These are phyloP conservation scores for Enteromius unitaeniatus DNA, from an alignment of 2,797 vertebrate genomes.

Conservation along the genomic window DNA sequence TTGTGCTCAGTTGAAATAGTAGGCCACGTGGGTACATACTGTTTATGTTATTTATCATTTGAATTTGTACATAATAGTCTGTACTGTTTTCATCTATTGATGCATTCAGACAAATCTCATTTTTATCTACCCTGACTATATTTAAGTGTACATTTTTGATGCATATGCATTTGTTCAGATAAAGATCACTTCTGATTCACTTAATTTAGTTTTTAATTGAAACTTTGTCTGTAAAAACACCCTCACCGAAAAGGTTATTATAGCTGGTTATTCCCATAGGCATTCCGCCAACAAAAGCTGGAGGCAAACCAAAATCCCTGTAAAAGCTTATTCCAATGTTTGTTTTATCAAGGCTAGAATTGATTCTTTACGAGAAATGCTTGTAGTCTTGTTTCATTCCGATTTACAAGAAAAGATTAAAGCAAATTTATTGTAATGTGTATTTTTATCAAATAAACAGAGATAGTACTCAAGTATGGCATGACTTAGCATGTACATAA, in stretches of 20 bases:
- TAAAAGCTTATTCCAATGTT: background rate
- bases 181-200: background rate
- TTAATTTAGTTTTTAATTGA: background rate
- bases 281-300: background rate
- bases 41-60: background rate
- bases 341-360: background rate
- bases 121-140: background rate
- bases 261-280: background rate
- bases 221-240: background rate
- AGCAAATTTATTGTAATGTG: background rate
- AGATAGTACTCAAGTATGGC: background rate
- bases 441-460: background rate
- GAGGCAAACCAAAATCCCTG: background rate
- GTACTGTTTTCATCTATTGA: background rate
- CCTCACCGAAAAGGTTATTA: background rate
- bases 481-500: background rate
- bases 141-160: background rate
- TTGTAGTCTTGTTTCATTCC: constrained; percentile 5
- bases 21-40: background rate
- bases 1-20: background rate
- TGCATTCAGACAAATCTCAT: background rate
- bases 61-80: background rate
- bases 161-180: no score
- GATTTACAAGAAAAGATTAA: background rate
- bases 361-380: background rate